phyloP scores from a whole-genome alignment of 2,113 vertebrate genomes.

The Melozone crissalis region DNA sequence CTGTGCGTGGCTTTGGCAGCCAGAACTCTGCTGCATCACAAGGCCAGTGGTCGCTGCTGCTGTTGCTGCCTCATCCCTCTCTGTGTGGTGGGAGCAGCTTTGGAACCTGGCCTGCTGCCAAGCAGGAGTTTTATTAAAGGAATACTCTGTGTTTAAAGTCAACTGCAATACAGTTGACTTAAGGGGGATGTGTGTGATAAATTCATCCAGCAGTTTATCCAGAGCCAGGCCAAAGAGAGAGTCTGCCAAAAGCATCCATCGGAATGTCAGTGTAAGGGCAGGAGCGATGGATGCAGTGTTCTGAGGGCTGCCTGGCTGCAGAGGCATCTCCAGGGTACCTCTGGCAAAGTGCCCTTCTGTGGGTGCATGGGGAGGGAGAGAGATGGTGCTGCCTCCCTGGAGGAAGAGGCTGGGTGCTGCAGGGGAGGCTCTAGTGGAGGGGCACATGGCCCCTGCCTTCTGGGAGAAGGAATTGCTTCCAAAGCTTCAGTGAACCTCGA shows the following conservation, averaged over 20 bases:
- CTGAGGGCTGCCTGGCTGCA: not conserved
- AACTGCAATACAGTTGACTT: not conserved
- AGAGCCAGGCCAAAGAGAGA: not conserved
- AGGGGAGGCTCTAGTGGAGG: not conserved
- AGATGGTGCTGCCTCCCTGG: not conserved
- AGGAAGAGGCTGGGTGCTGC: not conserved
- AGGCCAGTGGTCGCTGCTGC: not conserved
- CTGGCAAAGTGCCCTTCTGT: not conserved
- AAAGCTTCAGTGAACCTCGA: not conserved
- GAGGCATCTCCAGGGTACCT: not conserved
- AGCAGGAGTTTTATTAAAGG: not conserved
- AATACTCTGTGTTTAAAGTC: not conserved
- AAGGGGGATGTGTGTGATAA: not conserved
- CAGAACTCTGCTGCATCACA: not conserved
- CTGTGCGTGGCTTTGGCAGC: not conserved
- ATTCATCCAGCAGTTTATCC: not conserved
- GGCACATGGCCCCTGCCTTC: not conserved
- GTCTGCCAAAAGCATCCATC: not conserved
- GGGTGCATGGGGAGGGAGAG: no score
- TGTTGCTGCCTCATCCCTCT: not conserved
- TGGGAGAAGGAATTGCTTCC: not conserved
- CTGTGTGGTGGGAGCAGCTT: not conserved
- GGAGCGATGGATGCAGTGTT: accelerated
- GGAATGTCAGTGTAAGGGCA: not conserved
- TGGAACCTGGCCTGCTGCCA: not conserved